These are phyloP conservation scores for Diphyllodes magnificus DNA, from an alignment of 2,113 vertebrate species.

Conservation along the genomic window DNA sequence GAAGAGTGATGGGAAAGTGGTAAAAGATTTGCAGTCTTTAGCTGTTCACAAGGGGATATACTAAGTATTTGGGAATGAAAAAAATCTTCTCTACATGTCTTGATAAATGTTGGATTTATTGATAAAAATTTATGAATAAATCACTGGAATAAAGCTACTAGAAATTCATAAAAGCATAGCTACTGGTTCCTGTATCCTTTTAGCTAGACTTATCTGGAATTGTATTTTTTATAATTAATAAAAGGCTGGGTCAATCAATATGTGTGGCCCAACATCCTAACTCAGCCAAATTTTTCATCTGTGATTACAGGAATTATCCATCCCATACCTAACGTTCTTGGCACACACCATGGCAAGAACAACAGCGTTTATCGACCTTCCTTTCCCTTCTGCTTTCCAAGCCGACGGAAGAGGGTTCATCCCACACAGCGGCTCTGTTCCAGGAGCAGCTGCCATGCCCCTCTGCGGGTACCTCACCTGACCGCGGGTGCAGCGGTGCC, in stretches of 20 bases:
- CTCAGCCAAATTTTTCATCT: neutral
- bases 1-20: neutral
- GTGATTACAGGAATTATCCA: neutral
- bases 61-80: neutral
- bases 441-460: accelerated
- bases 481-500: accelerated
- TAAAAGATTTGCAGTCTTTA: neutral
- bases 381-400: neutral
- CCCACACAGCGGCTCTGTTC: no score
- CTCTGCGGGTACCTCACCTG: accelerated
- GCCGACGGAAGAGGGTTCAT: accelerated
- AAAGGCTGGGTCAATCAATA: neutral
- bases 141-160: neutral
- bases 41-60: neutral
- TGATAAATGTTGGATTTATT: neutral
- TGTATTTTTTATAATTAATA: neutral
- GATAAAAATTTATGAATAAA: neutral
- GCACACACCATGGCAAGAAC: accelerated
- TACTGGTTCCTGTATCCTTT: neutral
- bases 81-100: neutral
- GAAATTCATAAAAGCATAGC: neutral
- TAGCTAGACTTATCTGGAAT: neutral
- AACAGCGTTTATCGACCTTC: accelerated
- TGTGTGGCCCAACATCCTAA: neutral
- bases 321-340: accelerated